Evolutionary conservation across 2,888 invertebrate genomes (phyloP), one percentile per base, ranked within the genome.

Genomic region (Nemotelus pantherinus): DNA sequence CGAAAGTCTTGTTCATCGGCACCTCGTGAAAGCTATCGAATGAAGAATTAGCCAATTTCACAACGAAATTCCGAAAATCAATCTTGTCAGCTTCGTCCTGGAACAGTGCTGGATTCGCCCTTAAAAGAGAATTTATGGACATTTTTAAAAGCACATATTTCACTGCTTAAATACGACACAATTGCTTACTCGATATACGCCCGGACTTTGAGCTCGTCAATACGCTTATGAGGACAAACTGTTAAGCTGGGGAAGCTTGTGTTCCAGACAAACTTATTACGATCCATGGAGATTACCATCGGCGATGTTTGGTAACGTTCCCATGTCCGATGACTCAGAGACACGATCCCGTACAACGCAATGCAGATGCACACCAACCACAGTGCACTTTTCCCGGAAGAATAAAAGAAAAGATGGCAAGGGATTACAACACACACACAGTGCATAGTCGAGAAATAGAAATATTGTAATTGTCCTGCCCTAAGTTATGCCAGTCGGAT

Each of bases 241-340:
- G 93, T 92, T 72, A 91, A 87, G 50, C 90, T 88, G 0, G 93
- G 93, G 81, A 93, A 93, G 1, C 91, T 90, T 2, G 93, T 92
- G 82, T 91, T 92, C 93, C 93, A 93, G 0, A 91, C 89, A 80
- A 91, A 90, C 88, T 92, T 90, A 83, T 93, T 92, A 2, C 93
- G 88, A 84, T 93, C 93, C 91, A 93, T 92, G 41, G 93, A 92
- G 50, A 93, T 90, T 3, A 93, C 93, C 60, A 92, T 92, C 2
- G 93, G 93, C 4, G 92, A 92, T 60, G 90, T 91, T 84, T 91
- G 91, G 84, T 92, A 93, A 45, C 93, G 89, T 5, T 86, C 85
- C 90, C 92, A 90, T 5, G 92, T 92, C 64, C 90, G 87, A 78
- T 87, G 86, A 44, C 92, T 92, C 57, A 91, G 85, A 81, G 88